Evolutionary conservation across 2,888 invertebrate genomes (phyloP), one percentile per base, ranked within the genome.

Genomic region (Dasypogon diadema): DNA sequence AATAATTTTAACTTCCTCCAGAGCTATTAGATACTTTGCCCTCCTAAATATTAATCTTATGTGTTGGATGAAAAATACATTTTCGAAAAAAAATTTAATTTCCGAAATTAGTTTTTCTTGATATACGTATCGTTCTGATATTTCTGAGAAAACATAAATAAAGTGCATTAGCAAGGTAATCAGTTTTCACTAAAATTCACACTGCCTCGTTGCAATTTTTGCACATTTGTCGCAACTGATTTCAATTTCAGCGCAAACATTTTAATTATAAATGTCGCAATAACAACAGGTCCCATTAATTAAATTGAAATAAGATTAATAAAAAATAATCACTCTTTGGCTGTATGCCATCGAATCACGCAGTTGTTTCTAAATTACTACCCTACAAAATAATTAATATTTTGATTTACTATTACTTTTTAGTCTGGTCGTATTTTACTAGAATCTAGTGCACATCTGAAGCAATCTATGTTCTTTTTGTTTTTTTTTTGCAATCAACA

Each of bases 261-360:
- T 75, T 75, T 77, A 77, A 77, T 75, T 75, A 72, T 70, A 55
- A 75, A 77, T 63, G 70, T 70, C 77, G 48, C 21, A 51, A 34
- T 70, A 74, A 58, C 70, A 77, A 70, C 60, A 70, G 70, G 74
- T 54, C 16, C 34, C 75, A 75, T 75, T 77, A 74, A 60, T 77
- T 75, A 58, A 58, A 77, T 77, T 75, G 75, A 70, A 77, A 75
- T 48, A 51, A 75, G 74, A 77, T 75, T 75, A 75, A 75, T 75
- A 72, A 72, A 68, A 60, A 58, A 10, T 22, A 65, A 56, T 22
- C 42, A 12, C n/a, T 6, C 8, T 12, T 4, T 8, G 42, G 8
- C 65, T 46, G 48, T 46, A n/a, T 26, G 55, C 14, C 21, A 65
- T 30, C 54, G 65, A 68, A 74, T 46, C 37, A 63, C 16, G 14